Evolutionary conservation across 1,140 invertebrate genomes (phyloP).

Genomic region (Drosophila takahashii): DNA sequence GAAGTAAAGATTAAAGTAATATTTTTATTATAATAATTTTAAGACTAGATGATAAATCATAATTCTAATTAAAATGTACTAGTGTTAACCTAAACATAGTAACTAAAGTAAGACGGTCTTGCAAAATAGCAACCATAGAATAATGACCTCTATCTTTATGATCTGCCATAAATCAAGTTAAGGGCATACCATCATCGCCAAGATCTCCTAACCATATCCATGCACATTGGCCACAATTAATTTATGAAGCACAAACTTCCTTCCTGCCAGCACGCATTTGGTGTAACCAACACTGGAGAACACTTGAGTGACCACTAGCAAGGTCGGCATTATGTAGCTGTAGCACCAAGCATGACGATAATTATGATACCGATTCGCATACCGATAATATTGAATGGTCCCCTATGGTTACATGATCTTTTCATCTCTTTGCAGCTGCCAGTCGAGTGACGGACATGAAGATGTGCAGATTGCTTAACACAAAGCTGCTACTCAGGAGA

Average conservation of each 20-base stretch:
- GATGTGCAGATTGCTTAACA: slow-evolving; percentile 39
- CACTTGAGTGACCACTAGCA: slow-evolving; percentile 75
- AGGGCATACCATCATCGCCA: slow-evolving; percentile 14
- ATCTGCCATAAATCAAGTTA: slow-evolving; percentile 18
- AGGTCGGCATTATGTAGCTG: slow-evolving; percentile 37
- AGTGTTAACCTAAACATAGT: background rate
- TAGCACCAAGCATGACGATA: slow-evolving; percentile 51
- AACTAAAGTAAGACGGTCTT: background rate
- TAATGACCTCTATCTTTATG: slow-evolving; percentile 13
- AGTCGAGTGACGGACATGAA: slow-evolving; percentile 54
- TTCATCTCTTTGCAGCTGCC: slow-evolving; percentile 45
- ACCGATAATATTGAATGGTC: slow-evolving; percentile 53
- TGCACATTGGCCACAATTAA: slow-evolving; percentile 74
- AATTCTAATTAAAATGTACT: too few species aligned
- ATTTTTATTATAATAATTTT: too few species aligned
- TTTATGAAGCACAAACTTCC: slow-evolving; percentile 80
- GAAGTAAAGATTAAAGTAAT: too few species aligned
- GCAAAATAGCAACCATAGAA: background rate
- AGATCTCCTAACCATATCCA: slow-evolving; percentile 24
- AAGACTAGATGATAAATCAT: too few species aligned
- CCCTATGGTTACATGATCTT: slow-evolving; percentile 27
- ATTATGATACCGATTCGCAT: slow-evolving; percentile 42
- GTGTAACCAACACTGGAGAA: slow-evolving; percentile 52
- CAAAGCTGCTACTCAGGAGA: slow-evolving; percentile 34
- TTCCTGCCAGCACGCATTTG: slow-evolving; percentile 68